These are phyloP conservation scores for Agapornis canus DNA, from an alignment of 2,797 vertebrate genomes.

Conservation along the genomic window DNA sequence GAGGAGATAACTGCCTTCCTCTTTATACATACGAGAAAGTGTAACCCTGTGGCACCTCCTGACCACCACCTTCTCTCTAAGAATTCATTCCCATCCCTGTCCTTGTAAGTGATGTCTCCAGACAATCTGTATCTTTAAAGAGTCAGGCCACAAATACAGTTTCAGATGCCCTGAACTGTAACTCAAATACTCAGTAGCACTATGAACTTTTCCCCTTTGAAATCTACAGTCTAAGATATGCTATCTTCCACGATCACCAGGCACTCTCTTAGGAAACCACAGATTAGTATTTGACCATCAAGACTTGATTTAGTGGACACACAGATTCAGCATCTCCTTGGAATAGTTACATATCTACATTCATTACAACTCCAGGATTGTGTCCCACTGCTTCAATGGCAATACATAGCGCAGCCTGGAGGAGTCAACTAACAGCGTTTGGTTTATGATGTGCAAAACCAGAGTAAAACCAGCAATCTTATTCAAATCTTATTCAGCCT, in stretches of 20 bases:
- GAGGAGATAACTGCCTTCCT: neutral
- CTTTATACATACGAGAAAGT: neutral
- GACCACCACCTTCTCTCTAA: neutral
- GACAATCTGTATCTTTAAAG: neutral
- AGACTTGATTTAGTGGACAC: neutral
- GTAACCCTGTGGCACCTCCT: neutral
- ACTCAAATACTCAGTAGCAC: neutral
- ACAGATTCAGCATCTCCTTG: neutral
- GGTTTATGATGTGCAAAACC: neutral
- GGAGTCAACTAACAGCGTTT: neutral
- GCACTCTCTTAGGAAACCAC: neutral
- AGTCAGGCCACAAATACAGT: neutral
- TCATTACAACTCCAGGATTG: neutral
- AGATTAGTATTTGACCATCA: neutral
- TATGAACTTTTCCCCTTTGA: neutral
- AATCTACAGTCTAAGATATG: neutral
- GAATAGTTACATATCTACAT: neutral
- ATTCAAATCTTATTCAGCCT: neutral
- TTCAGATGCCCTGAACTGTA: neutral
- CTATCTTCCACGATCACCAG: neutral
- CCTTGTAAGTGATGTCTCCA: neutral
- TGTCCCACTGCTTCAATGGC: accelerated
- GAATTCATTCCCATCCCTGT: neutral
- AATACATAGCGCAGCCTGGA: neutral
- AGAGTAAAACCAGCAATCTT: neutral